Evolutionary conservation across 2,888 invertebrate genomes (phyloP).

Genomic region (Tetropium fuscum): DNA sequence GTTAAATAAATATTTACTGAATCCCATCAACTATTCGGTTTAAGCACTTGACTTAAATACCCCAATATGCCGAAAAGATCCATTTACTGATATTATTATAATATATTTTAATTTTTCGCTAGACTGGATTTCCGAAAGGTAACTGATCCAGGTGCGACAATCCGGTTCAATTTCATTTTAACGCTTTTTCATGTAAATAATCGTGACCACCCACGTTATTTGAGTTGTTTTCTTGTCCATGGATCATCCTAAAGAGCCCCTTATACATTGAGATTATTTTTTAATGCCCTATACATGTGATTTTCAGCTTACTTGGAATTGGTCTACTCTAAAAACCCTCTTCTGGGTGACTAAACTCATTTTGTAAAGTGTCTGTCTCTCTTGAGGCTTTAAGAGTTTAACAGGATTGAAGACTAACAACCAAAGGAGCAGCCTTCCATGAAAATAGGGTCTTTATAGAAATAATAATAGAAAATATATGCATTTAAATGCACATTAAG

Average conservation of each 20-base stretch:
- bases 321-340: not conserved
- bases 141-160: conserved; percentile 38
- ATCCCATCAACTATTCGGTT: conserved; percentile 28
- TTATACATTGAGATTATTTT: conserved; percentile 8
- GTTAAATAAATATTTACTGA: conserved; percentile 44
- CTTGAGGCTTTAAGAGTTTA: conserved; percentile 16
- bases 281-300: not conserved
- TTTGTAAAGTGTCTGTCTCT: conserved; percentile 29
- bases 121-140: conserved; percentile 27
- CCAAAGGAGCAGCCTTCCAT: not conserved
- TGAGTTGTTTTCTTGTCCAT: conserved; percentile 25
- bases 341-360: conserved; percentile 30
- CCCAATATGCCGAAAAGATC: conserved; percentile 27
- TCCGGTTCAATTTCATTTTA: conserved; percentile 34
- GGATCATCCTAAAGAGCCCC: conserved; percentile 32
- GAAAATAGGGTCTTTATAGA: not conserved
- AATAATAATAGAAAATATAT: not conserved
- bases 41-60: conserved; percentile 43
- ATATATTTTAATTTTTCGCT: conserved; percentile 38
- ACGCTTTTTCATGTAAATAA: conserved; percentile 34
- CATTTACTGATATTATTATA: conserved; percentile 33
- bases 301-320: not conserved
- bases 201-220: conserved; percentile 36
- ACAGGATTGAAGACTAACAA: conserved; percentile 1
- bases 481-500: not conserved